Base-by-base conservation (phyloP, 2,797 vertebrate species). In the Sebastes vulpes region DNA sequence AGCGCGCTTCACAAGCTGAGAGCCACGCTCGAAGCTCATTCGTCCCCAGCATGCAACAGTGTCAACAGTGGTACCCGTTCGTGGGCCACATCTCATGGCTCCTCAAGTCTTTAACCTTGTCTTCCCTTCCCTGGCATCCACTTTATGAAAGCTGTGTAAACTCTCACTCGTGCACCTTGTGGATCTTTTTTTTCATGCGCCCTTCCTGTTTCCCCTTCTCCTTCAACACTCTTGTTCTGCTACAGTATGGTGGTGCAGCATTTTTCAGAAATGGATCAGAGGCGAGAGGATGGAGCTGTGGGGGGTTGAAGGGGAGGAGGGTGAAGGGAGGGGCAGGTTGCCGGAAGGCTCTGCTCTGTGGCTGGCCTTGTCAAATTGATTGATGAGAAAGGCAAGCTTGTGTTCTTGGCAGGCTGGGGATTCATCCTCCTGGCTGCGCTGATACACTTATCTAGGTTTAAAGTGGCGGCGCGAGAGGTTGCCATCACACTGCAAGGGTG, bases 341-440 rank as follows among this genome's bases (percentile, higher is more conserved):
- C 88, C 42, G 76, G 83, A 77, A 86, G 84, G 84, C 85, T 90
- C 80, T 86, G 78, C 86, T 89, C 90, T 85, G 86, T 94, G 79
- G 79, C 88, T 90, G 89, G 71, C 91, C 91, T 85, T 95, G 94
- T 94, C 92, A 94, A 84, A 92, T 87, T 96, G 95, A 96, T 95
- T 94, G 94, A 96, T 96, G 93, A 93, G 90, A 87, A 89, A 93
- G 90, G 88, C 87, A 86, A 77, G 90, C 87, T 81, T 89, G 93
- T 92, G 93, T 90, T 92, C 86, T 89, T 94, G 92, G 79, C 94
- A 90, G 92, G 84, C 86, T 85, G 79, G 86, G 79, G 84, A 92
- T 91, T 89, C 90, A 88, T 93, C 92, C 86, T 92, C 82, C 89
- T 90, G 92, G 87, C 92, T 91, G 75, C 59, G 50, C 89, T 91